A percentile compares a stretch with the other conserved stretches of the same genome.
Evolutionary conservation across 2,888 invertebrate species (phyloP).

Genomic region (Andrena camellia): DNA sequence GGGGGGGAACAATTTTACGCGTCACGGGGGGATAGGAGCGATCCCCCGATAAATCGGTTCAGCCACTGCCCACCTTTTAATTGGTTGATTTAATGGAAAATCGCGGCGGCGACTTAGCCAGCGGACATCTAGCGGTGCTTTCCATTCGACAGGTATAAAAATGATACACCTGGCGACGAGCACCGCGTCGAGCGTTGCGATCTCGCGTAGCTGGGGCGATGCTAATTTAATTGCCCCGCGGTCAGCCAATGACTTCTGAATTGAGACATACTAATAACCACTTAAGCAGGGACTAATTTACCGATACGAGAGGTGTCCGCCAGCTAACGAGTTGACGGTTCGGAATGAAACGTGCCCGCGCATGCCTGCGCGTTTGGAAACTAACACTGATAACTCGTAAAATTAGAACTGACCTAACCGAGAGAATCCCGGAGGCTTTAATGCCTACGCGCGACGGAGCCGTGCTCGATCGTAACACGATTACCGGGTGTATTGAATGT

Average conservation of each 20-base stretch:
- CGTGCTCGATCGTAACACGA: constrained; percentile 55
- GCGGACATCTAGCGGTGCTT: constrained; percentile 39
- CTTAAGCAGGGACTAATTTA: constrained; percentile 56
- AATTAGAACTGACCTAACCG: constrained; percentile 79
- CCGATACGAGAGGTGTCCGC: constrained; percentile 50
- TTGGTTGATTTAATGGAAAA: constrained; percentile 51
- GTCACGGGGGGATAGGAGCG: not conserved
- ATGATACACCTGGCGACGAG: constrained; percentile 38
- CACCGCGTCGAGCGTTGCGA: constrained; percentile 25
- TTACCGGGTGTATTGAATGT: constrained; percentile 70
- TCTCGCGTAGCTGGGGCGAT: constrained; percentile 41
- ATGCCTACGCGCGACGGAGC: constrained; percentile 61
- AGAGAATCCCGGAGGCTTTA: constrained; percentile 49
- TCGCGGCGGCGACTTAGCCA: constrained; percentile 24
- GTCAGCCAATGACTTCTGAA: constrained; percentile 49
- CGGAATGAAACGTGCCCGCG: constrained; percentile 32
- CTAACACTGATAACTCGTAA: constrained; percentile 66
- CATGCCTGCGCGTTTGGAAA: not conserved
- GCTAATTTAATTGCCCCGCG: constrained; percentile 66
- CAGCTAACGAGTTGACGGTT: constrained; percentile 55
- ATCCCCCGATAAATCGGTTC: constrained; percentile 12
- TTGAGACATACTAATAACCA: constrained; percentile 69
- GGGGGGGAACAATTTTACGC: not conserved
- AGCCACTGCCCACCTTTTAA: constrained; percentile 30
- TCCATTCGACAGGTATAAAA: constrained; percentile 48